Evolutionary conservation across 2,797 vertebrate species (phyloP).

Genomic region (Urocyon cinereoargenteus): DNA sequence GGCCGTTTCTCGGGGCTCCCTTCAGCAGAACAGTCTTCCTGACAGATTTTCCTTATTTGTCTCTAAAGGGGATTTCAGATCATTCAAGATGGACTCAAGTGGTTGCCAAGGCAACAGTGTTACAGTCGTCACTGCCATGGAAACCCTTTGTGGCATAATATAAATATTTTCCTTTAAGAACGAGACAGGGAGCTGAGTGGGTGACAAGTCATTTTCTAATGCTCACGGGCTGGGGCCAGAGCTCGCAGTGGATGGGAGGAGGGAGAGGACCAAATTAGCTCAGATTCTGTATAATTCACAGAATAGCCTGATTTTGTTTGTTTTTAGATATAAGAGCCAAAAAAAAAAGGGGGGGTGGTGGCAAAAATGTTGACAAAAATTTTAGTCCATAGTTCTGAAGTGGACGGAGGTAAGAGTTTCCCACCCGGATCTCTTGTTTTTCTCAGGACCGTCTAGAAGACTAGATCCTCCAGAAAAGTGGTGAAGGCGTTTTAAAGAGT

Average conservation of each 20-base stretch:
- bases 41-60: constrained; percentile 88
- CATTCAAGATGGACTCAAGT: constrained; percentile 87
- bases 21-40: constrained; percentile 46
- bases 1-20: not conserved
- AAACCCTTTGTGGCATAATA: constrained; percentile 89
- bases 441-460: not conserved
- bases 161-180: constrained; percentile 90
- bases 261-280: constrained; percentile 80
- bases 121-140: constrained; percentile 89
- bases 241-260: constrained; percentile 72
- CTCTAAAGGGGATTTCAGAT: constrained; percentile 84
- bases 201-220: constrained; percentile 88
- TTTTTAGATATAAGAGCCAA: constrained; percentile 62
- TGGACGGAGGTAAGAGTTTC: constrained; percentile 46
- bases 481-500: not conserved
- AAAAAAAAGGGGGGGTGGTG: not conserved
- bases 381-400: constrained; percentile 21
- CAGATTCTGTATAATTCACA: fast-evolving
- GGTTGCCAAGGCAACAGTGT: constrained; percentile 87
- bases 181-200: constrained; percentile 86
- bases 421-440: not conserved
- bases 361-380: constrained; percentile 41
- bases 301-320: constrained; percentile 71
- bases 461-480: not conserved
- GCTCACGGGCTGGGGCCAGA: constrained; percentile 79